Conservation (phyloP, 2,113 vertebrate species). For the Heloderma charlesbogerti region DNA sequence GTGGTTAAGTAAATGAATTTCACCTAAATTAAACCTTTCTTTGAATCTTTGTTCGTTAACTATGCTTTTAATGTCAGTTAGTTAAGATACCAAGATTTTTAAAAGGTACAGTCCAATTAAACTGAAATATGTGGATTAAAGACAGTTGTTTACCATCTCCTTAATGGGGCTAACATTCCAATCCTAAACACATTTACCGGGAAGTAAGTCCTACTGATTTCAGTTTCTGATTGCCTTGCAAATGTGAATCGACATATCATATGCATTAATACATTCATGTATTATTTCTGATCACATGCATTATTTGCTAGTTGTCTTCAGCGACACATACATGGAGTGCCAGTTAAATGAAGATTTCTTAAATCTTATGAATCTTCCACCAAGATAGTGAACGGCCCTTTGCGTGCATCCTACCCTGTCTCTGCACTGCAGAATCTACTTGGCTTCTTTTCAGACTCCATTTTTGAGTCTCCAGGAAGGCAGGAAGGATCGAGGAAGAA, state of each 20-base stretch:
- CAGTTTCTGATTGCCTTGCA: background rate
- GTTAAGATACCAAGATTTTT: background rate
- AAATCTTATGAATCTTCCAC: background rate
- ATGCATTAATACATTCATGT: background rate
- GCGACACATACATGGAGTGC: background rate
- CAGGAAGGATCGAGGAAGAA: background rate
- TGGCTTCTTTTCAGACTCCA: background rate
- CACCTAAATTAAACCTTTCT: too few species aligned
- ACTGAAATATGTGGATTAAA: background rate
- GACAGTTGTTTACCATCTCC: background rate
- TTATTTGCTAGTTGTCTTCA: background rate
- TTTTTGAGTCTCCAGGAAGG: background rate
- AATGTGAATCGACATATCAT: background rate
- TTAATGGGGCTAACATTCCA: background rate
- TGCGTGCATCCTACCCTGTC: background rate
- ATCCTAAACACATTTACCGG: background rate
- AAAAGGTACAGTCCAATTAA: background rate
- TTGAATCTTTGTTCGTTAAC: background rate
- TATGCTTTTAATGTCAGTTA: background rate
- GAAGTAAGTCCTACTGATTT: background rate
- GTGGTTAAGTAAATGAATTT: background rate
- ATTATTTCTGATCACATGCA: background rate
- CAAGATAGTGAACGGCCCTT: too few species aligned
- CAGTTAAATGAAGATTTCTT: background rate
- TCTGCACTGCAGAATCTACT: background rate